A percentile compares a stretch with the other conserved stretches of the same genome.
Conservation (phyloP, 2,113 vertebrate species). For the Thalassarche chlororhynchos region DNA sequence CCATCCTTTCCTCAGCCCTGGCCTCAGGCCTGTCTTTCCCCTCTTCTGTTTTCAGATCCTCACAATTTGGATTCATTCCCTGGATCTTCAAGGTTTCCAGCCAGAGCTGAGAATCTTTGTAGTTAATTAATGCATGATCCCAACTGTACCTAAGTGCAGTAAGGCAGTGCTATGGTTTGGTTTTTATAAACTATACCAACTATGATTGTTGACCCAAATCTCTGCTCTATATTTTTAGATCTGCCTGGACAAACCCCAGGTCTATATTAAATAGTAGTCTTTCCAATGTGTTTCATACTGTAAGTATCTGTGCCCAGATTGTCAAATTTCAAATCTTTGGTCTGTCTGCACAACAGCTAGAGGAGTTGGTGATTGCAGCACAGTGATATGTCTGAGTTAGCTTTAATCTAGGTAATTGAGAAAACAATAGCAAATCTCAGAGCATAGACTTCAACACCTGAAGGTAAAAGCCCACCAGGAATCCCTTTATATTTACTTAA, state of each 20-base stretch:
- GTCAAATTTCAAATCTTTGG: background rate
- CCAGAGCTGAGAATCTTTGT: background rate
- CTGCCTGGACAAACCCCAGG: background rate
- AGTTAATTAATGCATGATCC: background rate
- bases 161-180: background rate
- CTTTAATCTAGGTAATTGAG: background rate
- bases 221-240: background rate
- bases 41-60: background rate
- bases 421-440: background rate
- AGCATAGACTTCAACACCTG: background rate
- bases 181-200: background rate
- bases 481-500: background rate
- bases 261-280: background rate
- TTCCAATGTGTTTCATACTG: background rate
- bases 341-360: background rate
- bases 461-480: background rate
- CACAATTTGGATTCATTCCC: background rate
- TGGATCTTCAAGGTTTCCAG: background rate
- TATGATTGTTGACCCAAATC: background rate
- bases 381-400: background rate
- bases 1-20: background rate
- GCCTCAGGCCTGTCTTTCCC: background rate
- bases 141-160: background rate
- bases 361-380: background rate
- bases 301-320: background rate